These are phyloP conservation scores for Cantharis flavilabris DNA, from an alignment of 2,888 invertebrate species.

Conservation along the genomic window DNA sequence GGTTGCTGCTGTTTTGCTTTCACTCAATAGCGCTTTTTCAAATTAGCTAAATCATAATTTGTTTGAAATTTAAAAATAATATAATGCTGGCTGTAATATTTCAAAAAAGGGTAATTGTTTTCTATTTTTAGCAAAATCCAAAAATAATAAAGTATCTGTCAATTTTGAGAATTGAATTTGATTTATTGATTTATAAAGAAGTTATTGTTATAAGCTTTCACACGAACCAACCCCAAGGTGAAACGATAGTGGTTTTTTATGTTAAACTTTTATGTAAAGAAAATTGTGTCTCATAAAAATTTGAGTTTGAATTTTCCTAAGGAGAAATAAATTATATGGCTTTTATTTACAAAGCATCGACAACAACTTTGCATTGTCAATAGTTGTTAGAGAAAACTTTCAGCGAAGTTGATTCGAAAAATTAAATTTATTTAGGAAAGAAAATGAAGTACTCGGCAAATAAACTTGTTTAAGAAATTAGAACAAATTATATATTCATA, in stretches of 20 bases:
- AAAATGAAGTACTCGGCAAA: background rate
- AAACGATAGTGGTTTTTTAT: background rate
- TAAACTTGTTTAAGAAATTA: background rate
- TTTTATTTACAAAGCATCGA: background rate
- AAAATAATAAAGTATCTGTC: background rate
- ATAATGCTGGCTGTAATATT: background rate
- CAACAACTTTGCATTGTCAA: background rate
- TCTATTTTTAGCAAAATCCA: background rate
- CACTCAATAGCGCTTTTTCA: background rate
- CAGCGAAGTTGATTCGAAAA: background rate
- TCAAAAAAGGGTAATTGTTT: background rate
- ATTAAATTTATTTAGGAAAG: background rate
- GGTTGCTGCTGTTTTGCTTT: background rate
- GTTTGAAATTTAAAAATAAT: no score
- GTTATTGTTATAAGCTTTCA: constrained; percentile 4
- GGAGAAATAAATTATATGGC: background rate
- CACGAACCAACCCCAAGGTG: background rate
- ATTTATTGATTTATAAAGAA: background rate
- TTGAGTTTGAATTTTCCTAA: background rate
- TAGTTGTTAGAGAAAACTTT: background rate
- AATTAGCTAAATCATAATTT: background rate
- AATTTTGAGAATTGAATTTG: background rate
- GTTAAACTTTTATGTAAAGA: background rate
- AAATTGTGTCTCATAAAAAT: background rate
- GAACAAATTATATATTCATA: background rate